Percentiles rank a stretch among this genome's conserved stretches.
Evolutionary conservation across 2,888 invertebrate genomes (phyloP).

Genomic region (Pyrrhosoma nymphula): DNA sequence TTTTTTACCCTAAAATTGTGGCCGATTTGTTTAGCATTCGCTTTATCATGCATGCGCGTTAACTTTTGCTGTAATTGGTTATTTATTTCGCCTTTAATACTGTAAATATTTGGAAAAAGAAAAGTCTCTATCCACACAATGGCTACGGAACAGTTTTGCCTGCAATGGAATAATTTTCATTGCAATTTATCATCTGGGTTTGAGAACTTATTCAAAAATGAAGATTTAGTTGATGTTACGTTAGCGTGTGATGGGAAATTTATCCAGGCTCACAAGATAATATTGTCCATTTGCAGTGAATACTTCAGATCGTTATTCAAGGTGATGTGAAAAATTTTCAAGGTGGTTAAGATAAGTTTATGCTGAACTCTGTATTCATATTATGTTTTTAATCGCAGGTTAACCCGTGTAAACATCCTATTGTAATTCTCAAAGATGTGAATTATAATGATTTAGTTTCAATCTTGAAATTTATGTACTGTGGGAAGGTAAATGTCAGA

Average conservation of each 20-base stretch:
- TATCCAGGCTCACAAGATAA: conserved; percentile 88
- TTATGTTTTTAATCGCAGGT: conserved; percentile 70
- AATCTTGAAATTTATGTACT: conserved; percentile 87
- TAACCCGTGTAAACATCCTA: conserved; percentile 87
- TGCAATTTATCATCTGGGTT: conserved; percentile 87
- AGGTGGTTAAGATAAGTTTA: background rate
- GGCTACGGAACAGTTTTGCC: conserved; percentile 84
- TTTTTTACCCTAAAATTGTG: conserved; percentile 55
- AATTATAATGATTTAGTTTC: conserved; percentile 84
- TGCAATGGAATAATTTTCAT: conserved; percentile 90
- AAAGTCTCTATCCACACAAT: conserved; percentile 59
- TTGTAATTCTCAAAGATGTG: conserved; percentile 86
- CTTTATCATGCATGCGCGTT: conserved; percentile 43
- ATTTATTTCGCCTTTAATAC: conserved; percentile 51
- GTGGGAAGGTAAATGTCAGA: conserved; percentile 86
- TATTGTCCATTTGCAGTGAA: conserved; percentile 88
- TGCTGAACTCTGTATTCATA: conserved; percentile 27
- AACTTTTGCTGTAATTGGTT: conserved; percentile 22
- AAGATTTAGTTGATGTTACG: conserved; percentile 88
- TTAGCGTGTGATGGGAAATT: conserved; percentile 88
- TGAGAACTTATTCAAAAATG: conserved; percentile 85
- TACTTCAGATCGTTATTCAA: conserved; percentile 89
- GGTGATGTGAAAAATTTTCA: conserved; percentile 77
- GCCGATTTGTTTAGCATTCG: conserved; percentile 22
- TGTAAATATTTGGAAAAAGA: conserved; percentile 59